Base-by-base conservation (phyloP, 2,888 invertebrate species). In the Diplolepis rosae region DNA sequence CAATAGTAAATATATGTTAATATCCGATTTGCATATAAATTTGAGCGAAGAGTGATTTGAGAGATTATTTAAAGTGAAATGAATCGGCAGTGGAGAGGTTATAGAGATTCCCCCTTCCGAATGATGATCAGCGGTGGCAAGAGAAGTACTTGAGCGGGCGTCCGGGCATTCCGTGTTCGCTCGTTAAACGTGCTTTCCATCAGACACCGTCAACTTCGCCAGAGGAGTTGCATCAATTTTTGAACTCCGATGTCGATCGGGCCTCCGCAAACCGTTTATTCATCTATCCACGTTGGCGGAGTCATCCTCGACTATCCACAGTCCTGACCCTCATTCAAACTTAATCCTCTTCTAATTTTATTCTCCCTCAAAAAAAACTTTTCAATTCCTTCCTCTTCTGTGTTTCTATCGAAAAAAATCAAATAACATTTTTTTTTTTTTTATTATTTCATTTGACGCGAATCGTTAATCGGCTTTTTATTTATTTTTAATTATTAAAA, bases 181-280 rank as follows among this genome's bases (percentile, higher is more conserved):
- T 70, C 54, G 61, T 69, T 69, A 69, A 69, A 45, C 48, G 54
- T 65, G 68, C 76, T 66, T 72, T 68, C 73, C 69, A 27, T 35
- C 32, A 65, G 54, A 61, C 39, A 61, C 61, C 61, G 61, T 61
- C 39, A 61, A 61, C 35, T 68, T 68, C 51, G 52, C 3, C 45
- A 24, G 50, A 70, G 72, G 68, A 71, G 69, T 52, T 50, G 30
- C 48, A 56, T 30, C 56, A 70, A 72, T 72, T 72, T 72, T 27
- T 69, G 71, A 75, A 73, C 52, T 56, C 35, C 66, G 67, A 42
- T 70, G 56, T 13, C 32, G 70, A 72, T 65, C 56, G 51, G 22
- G 4, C 27, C 52, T 50, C 39, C 32, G 32, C 30, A 54, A 52
- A 28, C 28, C n/a, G n/a, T 52, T 69, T 54, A 65, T 18, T 73